A percentile compares a stretch with the other conserved stretches of the same genome.
These are phyloP conservation scores for Parazoanthus darwini DNA, from an alignment of 92 coral and sea anemone genomes.

Conservation along the genomic window DNA sequence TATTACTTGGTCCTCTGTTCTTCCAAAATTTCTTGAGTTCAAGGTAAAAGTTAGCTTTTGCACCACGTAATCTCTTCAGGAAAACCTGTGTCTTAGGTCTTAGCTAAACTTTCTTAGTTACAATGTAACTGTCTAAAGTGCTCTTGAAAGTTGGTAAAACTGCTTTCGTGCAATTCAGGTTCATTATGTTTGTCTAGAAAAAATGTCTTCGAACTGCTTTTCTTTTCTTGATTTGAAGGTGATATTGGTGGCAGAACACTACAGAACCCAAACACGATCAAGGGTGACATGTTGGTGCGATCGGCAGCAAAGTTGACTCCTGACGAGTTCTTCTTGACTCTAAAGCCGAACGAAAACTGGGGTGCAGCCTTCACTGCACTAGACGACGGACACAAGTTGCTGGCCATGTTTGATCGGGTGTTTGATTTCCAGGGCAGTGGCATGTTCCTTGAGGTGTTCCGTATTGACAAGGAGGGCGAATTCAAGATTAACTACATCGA, in stretches of 20 bases:
- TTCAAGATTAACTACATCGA: constrained; percentile 38
- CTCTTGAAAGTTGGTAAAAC: no score
- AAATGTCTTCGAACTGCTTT: background rate
- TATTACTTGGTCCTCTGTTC: no score
- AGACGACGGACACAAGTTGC: constrained; percentile 36
- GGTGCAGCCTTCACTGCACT: constrained; percentile 31
- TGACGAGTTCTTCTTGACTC: constrained; percentile 19
- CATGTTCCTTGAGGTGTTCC: constrained; percentile 6
- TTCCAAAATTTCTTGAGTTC: no score
- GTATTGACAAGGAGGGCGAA: constrained; percentile 8
- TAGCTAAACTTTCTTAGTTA: no score
- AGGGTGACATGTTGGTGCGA: background rate
- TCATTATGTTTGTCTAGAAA: no score
- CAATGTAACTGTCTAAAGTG: no score
- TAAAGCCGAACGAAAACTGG: constrained; percentile 43
- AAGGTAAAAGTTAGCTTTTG: no score
- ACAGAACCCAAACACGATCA: background rate
- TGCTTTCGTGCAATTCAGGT: no score
- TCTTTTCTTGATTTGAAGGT: background rate
- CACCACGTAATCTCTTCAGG: no score
- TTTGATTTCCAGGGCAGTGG: constrained; percentile 1
- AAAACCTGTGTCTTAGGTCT: no score
- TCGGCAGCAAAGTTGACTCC: constrained; percentile 22
- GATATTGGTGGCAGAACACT: constrained; percentile 18
- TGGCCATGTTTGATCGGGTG: background rate